Evolutionary conservation across 2,113 vertebrate species (phyloP).

Genomic region (Dipodomys stephensi): DNA sequence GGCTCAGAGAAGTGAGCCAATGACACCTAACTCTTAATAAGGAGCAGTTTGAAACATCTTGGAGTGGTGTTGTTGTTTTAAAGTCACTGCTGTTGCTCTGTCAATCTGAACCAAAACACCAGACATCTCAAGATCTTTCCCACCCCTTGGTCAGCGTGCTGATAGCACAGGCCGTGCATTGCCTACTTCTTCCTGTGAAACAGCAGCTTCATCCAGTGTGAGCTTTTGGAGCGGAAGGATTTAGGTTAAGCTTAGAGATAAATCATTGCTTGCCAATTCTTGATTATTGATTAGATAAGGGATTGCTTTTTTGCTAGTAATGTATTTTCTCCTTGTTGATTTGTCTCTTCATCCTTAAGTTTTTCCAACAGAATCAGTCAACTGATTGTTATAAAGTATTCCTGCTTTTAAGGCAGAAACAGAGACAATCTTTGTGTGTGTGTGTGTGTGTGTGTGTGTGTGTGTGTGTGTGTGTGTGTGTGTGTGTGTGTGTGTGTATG

Average conservation of each 20-base stretch:
- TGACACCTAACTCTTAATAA: too few species aligned
- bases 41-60: background rate
- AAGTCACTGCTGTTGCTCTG: background rate
- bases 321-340: background rate
- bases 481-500: too few species aligned
- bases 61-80: background rate
- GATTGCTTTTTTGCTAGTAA: background rate
- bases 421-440: background rate
- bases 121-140: too few species aligned
- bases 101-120: background rate
- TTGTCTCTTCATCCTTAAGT: background rate
- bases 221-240: background rate
- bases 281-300: background rate
- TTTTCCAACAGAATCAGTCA: slow-evolving; percentile 16
- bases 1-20: too few species aligned
- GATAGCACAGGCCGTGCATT: fast-evolving
- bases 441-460: too few species aligned
- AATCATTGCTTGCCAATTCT: background rate
- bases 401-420: background rate
- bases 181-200: background rate
- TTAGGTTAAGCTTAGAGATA: background rate
- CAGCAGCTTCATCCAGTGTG: background rate
- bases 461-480: too few species aligned
- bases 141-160: fast-evolving
- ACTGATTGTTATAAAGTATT: background rate